Evolutionary conservation across 2,888 invertebrate genomes (phyloP).

Genomic region (Nebria brevicollis): DNA sequence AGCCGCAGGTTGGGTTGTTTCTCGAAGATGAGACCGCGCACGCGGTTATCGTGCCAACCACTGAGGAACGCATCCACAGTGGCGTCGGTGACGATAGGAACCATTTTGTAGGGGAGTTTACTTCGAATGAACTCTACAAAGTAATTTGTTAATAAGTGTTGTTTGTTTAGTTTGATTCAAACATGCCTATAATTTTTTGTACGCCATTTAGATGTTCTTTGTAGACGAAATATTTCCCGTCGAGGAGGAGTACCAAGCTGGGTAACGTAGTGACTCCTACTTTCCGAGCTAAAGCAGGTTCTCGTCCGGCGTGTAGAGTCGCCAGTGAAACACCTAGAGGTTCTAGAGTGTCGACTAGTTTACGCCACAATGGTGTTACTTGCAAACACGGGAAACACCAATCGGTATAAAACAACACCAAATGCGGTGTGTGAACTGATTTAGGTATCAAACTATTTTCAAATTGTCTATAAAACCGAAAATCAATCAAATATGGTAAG

Average conservation of each 20-base stretch:
- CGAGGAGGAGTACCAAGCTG: constrained; percentile 80
- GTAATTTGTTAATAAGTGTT: constrained; percentile 45
- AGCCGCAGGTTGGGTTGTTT: constrained; percentile 79
- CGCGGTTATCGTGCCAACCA: constrained; percentile 92
- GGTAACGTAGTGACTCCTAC: constrained; percentile 86
- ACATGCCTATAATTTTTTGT: constrained; percentile 66
- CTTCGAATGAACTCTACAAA: constrained; percentile 80
- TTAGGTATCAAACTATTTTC: constrained; percentile 88
- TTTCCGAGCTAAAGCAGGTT: constrained; percentile 78
- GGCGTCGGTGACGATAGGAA: constrained; percentile 73
- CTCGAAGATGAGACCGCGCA: constrained; percentile 89
- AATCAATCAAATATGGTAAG: too few species aligned
- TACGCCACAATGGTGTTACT: constrained; percentile 86
- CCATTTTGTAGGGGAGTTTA: constrained; percentile 86
- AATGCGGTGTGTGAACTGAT: constrained; percentile 82
- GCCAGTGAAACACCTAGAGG: constrained; percentile 84
- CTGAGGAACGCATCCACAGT: constrained; percentile 82
- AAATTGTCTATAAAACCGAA: constrained; percentile 75
- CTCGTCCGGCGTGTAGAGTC: constrained; percentile 86
- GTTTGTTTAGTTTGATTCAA: background rate
- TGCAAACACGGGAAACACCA: constrained; percentile 94
- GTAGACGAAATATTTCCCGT: constrained; percentile 86
- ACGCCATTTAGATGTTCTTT: constrained; percentile 83
- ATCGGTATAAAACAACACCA: constrained; percentile 92
- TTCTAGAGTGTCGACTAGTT: constrained; percentile 86